Conservation (phyloP, 2,113 vertebrate genomes). For the Chiloscyllium plagiosum region DNA sequence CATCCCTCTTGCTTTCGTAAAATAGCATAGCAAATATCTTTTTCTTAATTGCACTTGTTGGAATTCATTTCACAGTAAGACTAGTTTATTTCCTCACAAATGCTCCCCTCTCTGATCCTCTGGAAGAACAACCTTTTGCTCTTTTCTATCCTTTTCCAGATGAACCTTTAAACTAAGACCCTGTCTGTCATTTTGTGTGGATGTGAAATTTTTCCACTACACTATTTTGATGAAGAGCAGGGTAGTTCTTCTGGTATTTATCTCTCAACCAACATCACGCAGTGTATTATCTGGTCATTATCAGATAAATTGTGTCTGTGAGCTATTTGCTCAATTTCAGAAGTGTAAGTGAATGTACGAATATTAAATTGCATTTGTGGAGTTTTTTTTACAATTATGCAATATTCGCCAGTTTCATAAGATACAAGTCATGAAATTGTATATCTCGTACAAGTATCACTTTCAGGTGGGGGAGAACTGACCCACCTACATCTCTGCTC, state of each 20-base stretch:
- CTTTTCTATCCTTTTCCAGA: no score
- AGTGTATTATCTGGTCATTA: no score
- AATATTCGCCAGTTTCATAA: neutral
- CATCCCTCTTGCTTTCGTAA: conserved; percentile 19
- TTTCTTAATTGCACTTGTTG: neutral
- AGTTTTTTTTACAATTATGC: neutral
- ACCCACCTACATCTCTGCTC: no score
- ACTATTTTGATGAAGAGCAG: no score
- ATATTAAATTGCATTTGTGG: neutral
- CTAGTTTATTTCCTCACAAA: neutral
- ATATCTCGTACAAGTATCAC: neutral
- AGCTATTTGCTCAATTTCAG: neutral
- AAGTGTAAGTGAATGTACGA: neutral
- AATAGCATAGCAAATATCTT: neutral
- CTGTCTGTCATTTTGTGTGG: no score
- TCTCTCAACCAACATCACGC: no score
- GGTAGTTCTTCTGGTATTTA: no score
- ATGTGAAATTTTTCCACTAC: no score
- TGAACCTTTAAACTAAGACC: no score
- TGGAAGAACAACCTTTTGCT: no score
- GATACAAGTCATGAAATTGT: neutral
- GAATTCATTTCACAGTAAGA: neutral
- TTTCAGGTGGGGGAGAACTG: no score
- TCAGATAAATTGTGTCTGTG: neutral
- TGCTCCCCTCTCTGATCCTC: no score